Percentiles rank a stretch among this genome's conserved stretches.
These are phyloP conservation scores for Oreohelix idahoensis DNA, from an alignment of 1,140 invertebrate genomes.

Conservation along the genomic window DNA sequence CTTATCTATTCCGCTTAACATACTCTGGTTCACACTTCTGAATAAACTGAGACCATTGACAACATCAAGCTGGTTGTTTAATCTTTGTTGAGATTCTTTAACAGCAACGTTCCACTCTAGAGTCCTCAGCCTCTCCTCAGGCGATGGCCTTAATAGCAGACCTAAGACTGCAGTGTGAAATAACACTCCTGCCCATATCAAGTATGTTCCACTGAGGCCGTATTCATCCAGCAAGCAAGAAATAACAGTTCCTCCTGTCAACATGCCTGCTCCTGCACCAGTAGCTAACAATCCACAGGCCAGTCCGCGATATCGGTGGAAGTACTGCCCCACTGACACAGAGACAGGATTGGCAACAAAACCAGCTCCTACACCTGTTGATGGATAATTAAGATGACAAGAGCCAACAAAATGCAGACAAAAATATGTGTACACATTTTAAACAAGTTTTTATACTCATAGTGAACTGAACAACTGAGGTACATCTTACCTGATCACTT, in stretches of 20 bases:
- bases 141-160: slow-evolving; percentile 32
- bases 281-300: slow-evolving; percentile 32
- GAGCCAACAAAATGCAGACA: background rate
- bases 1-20: slow-evolving; percentile 25
- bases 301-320: slow-evolving; percentile 16
- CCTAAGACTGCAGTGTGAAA: slow-evolving; percentile 4
- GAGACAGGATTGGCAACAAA: slow-evolving; percentile 20
- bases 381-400: background rate
- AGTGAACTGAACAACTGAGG: too few relatives aligned
- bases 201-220: slow-evolving; percentile 23
- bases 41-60: background rate
- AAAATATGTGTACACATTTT: background rate
- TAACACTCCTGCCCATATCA: slow-evolving; percentile 31
- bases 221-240: slow-evolving; percentile 16
- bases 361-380: slow-evolving; percentile 32
- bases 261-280: slow-evolving; percentile 28
- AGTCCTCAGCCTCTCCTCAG: slow-evolving; percentile 10
- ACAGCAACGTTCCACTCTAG: background rate
- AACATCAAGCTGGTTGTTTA: background rate
- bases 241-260: slow-evolving; percentile 27
- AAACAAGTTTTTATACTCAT: too few relatives aligned
- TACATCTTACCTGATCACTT: too few relatives aligned
- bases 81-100: background rate
- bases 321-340: slow-evolving; percentile 38
- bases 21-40: slow-evolving; percentile 24